phyloP scores from a whole-genome alignment of 2,888 invertebrate species.

The Hydraecia micacea region DNA sequence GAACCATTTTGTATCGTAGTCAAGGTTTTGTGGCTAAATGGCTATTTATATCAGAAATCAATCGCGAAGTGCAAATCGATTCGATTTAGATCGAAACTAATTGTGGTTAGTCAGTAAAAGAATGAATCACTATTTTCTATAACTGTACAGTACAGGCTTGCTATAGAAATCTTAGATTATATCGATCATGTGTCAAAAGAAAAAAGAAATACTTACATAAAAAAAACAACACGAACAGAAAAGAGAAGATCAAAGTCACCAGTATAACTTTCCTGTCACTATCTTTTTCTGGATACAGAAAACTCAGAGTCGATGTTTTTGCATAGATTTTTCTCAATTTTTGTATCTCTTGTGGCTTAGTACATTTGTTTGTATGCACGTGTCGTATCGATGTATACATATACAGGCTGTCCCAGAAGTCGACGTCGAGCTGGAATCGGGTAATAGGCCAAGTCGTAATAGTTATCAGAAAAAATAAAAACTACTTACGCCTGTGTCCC shows the following conservation, averaged over 20 bases:
- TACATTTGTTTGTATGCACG: neutral
- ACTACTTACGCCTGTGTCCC: too few species aligned
- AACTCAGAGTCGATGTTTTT: neutral
- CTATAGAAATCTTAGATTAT: neutral
- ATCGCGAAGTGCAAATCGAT: neutral
- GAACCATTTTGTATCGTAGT: neutral
- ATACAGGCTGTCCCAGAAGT: too few species aligned
- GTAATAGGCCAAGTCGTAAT: too few species aligned
- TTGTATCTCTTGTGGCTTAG: too few species aligned
- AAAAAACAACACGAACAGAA: too few species aligned
- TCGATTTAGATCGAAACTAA: neutral
- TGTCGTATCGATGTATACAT: too few species aligned
- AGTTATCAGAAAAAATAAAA: too few species aligned
- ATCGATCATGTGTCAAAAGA: neutral
- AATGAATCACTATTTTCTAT: neutral
- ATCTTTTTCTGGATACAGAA: neutral
- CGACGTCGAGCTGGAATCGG: too few species aligned
- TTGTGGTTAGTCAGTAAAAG: neutral
- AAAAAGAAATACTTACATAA: neutral
- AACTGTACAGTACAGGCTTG: neutral
- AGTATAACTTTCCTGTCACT: neutral
- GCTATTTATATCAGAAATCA: neutral
- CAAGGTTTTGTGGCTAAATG: neutral
- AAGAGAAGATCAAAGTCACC: neutral
- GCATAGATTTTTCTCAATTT: neutral